Evolutionary conservation across 2,888 invertebrate genomes (phyloP).

Genomic region (Quadroppia sp.): DNA sequence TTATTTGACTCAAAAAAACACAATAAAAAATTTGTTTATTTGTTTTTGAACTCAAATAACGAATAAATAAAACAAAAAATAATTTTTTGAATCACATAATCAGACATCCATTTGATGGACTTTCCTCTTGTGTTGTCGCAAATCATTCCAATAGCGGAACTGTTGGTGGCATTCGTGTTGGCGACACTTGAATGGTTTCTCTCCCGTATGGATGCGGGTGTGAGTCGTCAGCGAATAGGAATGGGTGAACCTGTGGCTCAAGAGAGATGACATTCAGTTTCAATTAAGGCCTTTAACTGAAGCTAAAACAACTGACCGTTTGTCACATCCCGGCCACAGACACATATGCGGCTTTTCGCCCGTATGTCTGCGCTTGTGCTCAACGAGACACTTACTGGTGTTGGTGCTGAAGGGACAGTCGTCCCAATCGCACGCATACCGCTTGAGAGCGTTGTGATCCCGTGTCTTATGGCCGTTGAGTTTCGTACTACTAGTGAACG

Average conservation of each 20-base stretch:
- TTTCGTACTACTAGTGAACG: background rate
- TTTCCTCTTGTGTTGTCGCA: background rate
- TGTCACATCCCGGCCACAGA: slow-evolving; percentile 1
- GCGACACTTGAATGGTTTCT: background rate
- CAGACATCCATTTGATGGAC: background rate
- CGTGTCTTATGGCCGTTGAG: background rate
- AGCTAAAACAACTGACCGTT: background rate
- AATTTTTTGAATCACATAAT: no score
- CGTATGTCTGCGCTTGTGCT: background rate
- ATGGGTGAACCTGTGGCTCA: background rate
- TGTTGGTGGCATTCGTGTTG: background rate
- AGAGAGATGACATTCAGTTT: no score
- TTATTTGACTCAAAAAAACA: no score
- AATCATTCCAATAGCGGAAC: background rate
- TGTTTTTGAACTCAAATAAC: no score
- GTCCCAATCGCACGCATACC: background rate
- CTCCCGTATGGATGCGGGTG: slow-evolving; percentile 1
- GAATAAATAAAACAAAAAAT: no score
- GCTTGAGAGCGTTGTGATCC: background rate
- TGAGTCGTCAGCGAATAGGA: background rate
- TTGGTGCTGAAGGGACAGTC: background rate
- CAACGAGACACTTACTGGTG: background rate
- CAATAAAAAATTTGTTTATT: no score
- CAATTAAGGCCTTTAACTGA: no score
- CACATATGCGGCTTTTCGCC: background rate